A percentile compares a stretch with the other conserved stretches of the same genome.
phyloP scores from a whole-genome alignment of 1,140 invertebrate genomes.

The Sarcophaga bullata region DNA sequence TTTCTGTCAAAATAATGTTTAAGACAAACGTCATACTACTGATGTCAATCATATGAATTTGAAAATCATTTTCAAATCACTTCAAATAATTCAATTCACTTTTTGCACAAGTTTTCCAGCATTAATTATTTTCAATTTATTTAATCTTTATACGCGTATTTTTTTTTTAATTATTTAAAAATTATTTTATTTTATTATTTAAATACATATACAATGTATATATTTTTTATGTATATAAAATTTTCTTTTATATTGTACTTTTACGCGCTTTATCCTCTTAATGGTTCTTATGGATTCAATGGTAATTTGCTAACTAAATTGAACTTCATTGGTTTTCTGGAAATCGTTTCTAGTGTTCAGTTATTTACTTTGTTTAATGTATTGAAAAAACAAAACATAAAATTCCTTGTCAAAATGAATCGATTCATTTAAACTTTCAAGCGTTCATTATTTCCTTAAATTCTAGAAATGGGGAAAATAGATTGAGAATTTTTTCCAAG shows the following conservation, averaged over 20 bases:
- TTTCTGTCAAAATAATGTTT: background rate
- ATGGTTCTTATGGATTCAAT: conserved; percentile 33
- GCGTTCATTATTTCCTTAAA: too few species aligned
- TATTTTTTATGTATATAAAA: background rate
- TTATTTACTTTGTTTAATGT: conserved; percentile 14
- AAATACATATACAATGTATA: too few species aligned
- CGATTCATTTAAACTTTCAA: too few species aligned
- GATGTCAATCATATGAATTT: conserved; percentile 29
- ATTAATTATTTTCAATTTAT: background rate
- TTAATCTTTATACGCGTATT: background rate
- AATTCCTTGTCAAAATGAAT: too few species aligned
- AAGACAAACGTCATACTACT: conserved; percentile 13
- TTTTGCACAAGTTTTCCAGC: too few species aligned
- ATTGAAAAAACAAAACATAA: too few species aligned
- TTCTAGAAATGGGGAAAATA: too few species aligned
- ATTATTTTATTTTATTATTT: too few species aligned
- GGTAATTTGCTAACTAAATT: conserved; percentile 33
- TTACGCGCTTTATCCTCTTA: conserved; percentile 13
- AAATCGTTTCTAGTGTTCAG: conserved; percentile 9
- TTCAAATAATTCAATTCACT: background rate
- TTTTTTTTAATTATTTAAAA: too few species aligned
- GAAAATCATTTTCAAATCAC: too few species aligned
- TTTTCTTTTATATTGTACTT: too few species aligned
- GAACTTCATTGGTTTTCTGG: conserved; percentile 39
- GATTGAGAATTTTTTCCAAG: too few species aligned